A percentile compares a stretch with the other conserved stretches of the same genome.
phyloP scores from a whole-genome alignment of 2,888 invertebrate species.

The Meteorus colon region DNA sequence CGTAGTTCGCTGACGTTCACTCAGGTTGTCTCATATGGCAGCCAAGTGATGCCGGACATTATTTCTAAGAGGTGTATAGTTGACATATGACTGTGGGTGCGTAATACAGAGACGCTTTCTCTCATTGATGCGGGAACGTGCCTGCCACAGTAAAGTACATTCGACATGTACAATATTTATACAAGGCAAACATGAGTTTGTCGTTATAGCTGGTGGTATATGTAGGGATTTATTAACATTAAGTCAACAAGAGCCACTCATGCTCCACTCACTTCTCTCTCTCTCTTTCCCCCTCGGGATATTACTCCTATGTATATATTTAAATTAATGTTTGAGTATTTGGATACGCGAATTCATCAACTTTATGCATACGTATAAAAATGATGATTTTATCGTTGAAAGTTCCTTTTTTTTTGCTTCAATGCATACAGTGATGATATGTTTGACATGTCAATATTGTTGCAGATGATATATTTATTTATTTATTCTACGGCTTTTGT shows the following conservation, averaged over 20 bases:
- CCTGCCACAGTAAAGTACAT: no score
- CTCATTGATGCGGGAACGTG: not conserved
- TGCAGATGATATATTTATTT: constrained; percentile 5
- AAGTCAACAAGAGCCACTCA: constrained; percentile 38
- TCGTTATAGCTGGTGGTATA: constrained; percentile 18
- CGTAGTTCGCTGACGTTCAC: not conserved
- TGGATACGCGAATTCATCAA: not conserved
- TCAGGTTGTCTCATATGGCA: not conserved
- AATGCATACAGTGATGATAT: not conserved
- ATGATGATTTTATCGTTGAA: no score
- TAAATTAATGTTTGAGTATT: constrained; percentile 18
- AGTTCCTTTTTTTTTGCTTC: no score
- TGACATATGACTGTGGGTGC: constrained; percentile 24
- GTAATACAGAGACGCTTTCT: constrained; percentile 30
- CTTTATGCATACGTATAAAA: not conserved
- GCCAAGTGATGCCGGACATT: constrained; percentile 2
- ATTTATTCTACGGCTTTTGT: not conserved
- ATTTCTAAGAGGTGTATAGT: constrained; percentile 18
- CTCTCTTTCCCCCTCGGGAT: not conserved
- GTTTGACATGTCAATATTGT: constrained; percentile 20
- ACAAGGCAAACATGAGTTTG: constrained; percentile 34
- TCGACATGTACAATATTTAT: constrained; percentile 39
- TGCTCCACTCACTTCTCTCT: not conserved
- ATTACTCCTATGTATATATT: constrained; percentile 9
- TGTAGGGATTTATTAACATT: constrained; percentile 45